Conservation (phyloP, 2,113 vertebrate species). For the Pteronura brasiliensis region DNA sequence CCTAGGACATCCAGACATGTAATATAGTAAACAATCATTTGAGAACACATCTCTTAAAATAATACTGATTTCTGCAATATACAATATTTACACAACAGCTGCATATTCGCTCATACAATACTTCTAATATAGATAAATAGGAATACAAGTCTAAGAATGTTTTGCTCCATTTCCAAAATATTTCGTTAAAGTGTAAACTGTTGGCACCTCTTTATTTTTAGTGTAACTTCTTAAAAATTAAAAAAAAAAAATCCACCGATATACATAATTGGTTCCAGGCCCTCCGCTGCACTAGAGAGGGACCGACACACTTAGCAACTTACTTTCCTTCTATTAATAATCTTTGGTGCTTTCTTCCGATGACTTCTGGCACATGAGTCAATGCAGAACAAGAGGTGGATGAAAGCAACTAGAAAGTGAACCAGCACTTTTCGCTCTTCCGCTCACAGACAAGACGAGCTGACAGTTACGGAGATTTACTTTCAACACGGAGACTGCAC, state of each 20-base stretch:
- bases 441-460: conserved; percentile 59
- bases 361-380: conserved; percentile 26
- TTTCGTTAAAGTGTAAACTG: conserved; percentile 63
- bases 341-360: conserved; percentile 81
- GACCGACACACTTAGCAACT: neutral
- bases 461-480: conserved; percentile 36
- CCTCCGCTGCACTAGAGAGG: conserved; percentile 3
- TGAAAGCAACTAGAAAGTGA: conserved; percentile 89
- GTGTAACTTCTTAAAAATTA: conserved; percentile 5
- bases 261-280: conserved; percentile 31
- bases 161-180: conserved; percentile 68
- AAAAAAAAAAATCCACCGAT: conserved; percentile 34
- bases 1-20: conserved; percentile 73
- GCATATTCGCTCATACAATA: conserved; percentile 80
- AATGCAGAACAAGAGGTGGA: conserved; percentile 26
- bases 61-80: conserved; percentile 86
- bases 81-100: conserved; percentile 88
- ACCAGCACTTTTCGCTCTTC: conserved; percentile 92
- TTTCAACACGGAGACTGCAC: neutral
- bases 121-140: conserved; percentile 80
- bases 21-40: conserved; percentile 73
- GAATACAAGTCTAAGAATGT: conserved; percentile 77
- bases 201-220: conserved; percentile 52
- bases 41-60: conserved; percentile 78
- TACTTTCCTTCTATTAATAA: conserved; percentile 42